These are phyloP conservation scores for Pipistrellus kuhlii DNA, from an alignment of 2,797 vertebrate species.

Conservation along the genomic window DNA sequence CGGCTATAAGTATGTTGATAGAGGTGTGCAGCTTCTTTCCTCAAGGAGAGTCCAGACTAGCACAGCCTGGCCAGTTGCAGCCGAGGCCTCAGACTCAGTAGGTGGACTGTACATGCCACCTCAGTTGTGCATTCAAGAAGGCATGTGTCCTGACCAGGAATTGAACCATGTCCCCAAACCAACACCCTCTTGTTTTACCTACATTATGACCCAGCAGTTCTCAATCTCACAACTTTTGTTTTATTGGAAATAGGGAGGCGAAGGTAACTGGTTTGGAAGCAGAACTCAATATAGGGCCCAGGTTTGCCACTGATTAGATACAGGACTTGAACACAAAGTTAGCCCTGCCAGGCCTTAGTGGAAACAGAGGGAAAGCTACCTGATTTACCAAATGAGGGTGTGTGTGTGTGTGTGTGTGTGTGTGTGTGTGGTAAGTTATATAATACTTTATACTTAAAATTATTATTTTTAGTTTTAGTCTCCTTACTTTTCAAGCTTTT, in stretches of 20 bases:
- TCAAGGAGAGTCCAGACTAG: not conserved
- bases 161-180: too few species aligned
- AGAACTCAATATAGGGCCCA: not conserved
- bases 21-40: not conserved
- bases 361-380: not conserved
- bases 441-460: not conserved
- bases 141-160: not conserved
- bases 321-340: not conserved
- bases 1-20: not conserved
- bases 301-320: not conserved
- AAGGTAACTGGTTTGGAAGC: not conserved
- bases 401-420: not conserved
- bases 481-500: slow-evolving; percentile 8
- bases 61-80: not conserved
- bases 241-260: not conserved
- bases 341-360: not conserved
- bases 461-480: not conserved
- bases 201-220: not conserved
- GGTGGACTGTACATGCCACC: not conserved
- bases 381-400: not conserved
- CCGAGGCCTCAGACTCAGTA: not conserved
- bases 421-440: not conserved
- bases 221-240: not conserved
- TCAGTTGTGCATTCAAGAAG: not conserved
- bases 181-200: not conserved